phyloP scores from a whole-genome alignment of 2,797 vertebrate genomes.

The Gambusia yucatana region DNA sequence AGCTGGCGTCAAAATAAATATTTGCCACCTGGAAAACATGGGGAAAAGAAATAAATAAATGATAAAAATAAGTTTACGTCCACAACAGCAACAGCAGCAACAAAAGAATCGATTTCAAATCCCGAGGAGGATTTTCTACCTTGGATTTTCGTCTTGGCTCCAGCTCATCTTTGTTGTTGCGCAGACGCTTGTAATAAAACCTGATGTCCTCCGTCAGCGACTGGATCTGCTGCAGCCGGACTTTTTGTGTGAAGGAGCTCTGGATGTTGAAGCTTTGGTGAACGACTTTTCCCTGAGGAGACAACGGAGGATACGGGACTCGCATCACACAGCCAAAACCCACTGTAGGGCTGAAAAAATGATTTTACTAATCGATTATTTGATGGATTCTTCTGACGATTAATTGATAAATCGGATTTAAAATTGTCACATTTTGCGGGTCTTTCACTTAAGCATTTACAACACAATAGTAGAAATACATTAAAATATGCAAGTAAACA shows the following conservation, averaged over 20 bases:
- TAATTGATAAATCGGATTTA: too few relatives aligned
- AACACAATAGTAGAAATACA: too few relatives aligned
- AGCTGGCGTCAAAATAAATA: slow-evolving; percentile 97
- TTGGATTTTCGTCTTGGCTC: slow-evolving; percentile 95
- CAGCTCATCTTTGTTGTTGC: slow-evolving; percentile 93
- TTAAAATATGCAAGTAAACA: too few relatives aligned
- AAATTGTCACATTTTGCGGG: too few relatives aligned
- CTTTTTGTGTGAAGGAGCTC: slow-evolving; percentile 97
- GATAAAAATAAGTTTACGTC: slow-evolving; percentile 17
- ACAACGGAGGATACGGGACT: background rate
- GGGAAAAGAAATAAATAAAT: slow-evolving; percentile 28
- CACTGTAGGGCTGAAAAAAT: too few relatives aligned
- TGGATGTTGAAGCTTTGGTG: slow-evolving; percentile 95
- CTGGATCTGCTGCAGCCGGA: slow-evolving; percentile 92
- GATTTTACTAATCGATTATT: too few relatives aligned
- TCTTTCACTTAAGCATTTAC: too few relatives aligned
- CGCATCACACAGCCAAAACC: too few relatives aligned
- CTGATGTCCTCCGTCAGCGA: slow-evolving; percentile 92
- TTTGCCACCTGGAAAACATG: slow-evolving; percentile 92
- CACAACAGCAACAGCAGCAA: background rate
- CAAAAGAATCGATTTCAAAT: background rate
- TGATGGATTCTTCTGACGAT: too few relatives aligned
- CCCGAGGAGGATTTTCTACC: slow-evolving; percentile 71
- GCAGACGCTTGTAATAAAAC: slow-evolving; percentile 94
- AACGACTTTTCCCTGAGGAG: slow-evolving; percentile 90